A percentile compares a stretch with the other conserved stretches of the same genome.
Conservation (phyloP, 2,113 vertebrate species). For the Toxostoma redivivum region DNA sequence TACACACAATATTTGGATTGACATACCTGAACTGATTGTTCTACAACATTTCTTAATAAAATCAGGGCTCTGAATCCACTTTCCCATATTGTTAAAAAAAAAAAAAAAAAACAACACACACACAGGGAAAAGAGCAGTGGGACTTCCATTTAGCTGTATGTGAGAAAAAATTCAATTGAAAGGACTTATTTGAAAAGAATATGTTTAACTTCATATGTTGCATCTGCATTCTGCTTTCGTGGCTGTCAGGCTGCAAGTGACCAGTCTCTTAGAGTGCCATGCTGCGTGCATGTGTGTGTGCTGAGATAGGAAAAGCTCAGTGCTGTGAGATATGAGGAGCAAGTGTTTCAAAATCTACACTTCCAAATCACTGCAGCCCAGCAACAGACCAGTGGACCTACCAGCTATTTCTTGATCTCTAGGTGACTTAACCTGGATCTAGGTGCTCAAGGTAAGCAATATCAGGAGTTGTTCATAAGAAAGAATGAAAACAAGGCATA, state of each 20-base stretch:
- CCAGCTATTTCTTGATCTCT: background rate
- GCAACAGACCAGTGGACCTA: background rate
- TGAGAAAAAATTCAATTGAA: background rate
- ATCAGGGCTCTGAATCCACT: background rate
- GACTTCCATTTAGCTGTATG: background rate
- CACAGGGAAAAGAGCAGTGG: background rate
- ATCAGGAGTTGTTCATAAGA: background rate
- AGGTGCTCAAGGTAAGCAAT: background rate
- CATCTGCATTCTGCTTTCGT: background rate
- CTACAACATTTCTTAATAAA: background rate
- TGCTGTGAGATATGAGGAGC: background rate
- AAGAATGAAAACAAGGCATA: background rate
- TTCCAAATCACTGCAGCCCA: background rate
- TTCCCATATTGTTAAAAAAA: background rate
- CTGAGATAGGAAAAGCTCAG: background rate
- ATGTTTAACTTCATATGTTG: background rate
- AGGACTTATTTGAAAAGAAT: background rate
- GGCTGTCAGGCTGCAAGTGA: background rate
- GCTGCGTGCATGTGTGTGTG: fast-evolving
- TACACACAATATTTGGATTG: background rate
- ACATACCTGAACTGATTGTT: background rate
- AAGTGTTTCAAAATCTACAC: background rate
- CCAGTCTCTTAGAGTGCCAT: background rate
- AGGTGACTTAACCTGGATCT: background rate
- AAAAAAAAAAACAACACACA: background rate